Evolutionary conservation across 1,140 invertebrate genomes (phyloP).

Genomic region (Drosophila obscura): DNA sequence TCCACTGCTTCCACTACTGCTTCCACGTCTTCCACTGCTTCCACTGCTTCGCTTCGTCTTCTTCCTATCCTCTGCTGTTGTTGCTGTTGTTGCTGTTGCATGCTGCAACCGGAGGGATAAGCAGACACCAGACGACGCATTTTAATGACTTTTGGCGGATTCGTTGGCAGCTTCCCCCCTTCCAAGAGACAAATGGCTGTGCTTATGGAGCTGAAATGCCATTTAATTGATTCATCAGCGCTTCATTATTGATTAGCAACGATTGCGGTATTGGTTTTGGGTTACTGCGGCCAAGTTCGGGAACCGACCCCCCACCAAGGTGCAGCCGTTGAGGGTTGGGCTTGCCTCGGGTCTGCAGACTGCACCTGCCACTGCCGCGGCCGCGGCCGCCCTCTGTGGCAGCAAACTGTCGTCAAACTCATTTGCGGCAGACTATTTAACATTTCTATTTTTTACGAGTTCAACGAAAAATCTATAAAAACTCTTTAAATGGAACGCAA

Average conservation of each 20-base stretch:
- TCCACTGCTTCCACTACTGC: conserved; percentile 7
- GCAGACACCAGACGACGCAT: conserved; percentile 1
- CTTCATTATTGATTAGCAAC: conserved; percentile 45
- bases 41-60: neutral
- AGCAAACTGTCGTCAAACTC: conserved; percentile 62
- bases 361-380: conserved; percentile 61
- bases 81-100: neutral
- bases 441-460: conserved; percentile 78
- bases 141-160: conserved; percentile 55
- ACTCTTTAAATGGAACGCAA: neutral
- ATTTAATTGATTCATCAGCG: conserved; percentile 78
- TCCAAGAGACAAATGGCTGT: conserved; percentile 52
- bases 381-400: neutral
- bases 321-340: conserved; percentile 31
- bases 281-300: conserved; percentile 22
- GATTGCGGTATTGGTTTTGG: conserved; percentile 31
- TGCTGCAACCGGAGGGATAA: conserved; percentile 7
- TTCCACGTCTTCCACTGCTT: conserved; percentile 4
- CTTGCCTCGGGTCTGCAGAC: conserved; percentile 5
- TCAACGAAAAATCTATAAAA: conserved; percentile 70
- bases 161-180: conserved; percentile 36
- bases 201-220: conserved; percentile 47
- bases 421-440: conserved; percentile 70
- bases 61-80: conserved; percentile 2
- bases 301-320: conserved; percentile 34